These are phyloP conservation scores for Lasioglossum vierecki DNA, from an alignment of 2,888 invertebrate genomes.

Conservation along the genomic window DNA sequence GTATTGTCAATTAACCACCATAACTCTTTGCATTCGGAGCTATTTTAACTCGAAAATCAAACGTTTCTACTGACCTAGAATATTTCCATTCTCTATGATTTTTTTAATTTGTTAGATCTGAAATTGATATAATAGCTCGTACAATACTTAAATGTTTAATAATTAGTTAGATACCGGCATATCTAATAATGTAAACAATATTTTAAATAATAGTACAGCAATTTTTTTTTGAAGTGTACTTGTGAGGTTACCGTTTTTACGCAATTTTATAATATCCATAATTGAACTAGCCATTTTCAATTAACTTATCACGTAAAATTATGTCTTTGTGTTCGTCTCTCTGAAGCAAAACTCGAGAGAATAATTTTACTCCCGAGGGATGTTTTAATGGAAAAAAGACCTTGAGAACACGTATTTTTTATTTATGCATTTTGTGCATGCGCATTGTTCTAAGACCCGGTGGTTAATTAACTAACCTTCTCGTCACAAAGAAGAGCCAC, in stretches of 20 bases:
- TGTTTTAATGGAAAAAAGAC: background rate
- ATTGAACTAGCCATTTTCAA: background rate
- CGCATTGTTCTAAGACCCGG: background rate
- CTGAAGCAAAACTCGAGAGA: background rate
- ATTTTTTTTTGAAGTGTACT: background rate
- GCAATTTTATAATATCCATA: background rate
- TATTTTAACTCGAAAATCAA: no score
- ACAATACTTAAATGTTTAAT: no score
- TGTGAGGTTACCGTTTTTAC: background rate
- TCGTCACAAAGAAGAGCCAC: background rate
- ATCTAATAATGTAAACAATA: no score
- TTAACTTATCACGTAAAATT: background rate
- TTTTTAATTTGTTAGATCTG: no score
- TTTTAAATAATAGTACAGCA: no score
- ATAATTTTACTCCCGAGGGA: background rate
- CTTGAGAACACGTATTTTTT: background rate
- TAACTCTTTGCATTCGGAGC: no score
- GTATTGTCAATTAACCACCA: background rate
- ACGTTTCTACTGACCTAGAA: no score
- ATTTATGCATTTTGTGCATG: background rate
- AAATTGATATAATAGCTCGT: no score
- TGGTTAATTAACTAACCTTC: background rate
- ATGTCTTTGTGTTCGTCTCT: background rate
- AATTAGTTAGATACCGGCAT: no score
- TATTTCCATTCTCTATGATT: no score